Evolutionary conservation across 2,797 vertebrate species (phyloP).

Genomic region (Gambelia wislizenii): DNA sequence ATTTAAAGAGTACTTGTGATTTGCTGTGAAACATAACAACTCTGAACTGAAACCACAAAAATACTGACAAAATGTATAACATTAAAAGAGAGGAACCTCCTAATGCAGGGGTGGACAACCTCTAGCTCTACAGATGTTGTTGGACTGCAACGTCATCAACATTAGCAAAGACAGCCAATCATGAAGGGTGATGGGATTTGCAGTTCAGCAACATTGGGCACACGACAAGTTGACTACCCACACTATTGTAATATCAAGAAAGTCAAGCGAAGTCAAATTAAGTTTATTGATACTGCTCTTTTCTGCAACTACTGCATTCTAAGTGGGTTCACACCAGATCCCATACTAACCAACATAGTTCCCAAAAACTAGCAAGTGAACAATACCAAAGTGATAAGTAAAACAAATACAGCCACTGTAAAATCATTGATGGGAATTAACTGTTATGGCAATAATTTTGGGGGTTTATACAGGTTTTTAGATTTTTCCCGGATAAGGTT

Average conservation of each 20-base stretch:
- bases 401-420: not conserved
- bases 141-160: not conserved
- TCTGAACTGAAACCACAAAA: not conserved
- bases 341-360: not conserved
- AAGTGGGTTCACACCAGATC: not conserved
- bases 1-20: not conserved
- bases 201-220: no score
- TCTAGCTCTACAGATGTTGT: not conserved
- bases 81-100: no score
- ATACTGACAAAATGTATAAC: not conserved
- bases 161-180: no score
- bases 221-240: no score
- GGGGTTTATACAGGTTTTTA: not conserved
- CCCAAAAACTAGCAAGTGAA: no score
- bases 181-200: no score
- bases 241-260: not conserved
- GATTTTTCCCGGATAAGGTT: not conserved
- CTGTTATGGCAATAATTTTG: not conserved
- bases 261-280: not conserved
- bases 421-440: not conserved
- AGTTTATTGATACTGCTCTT: not conserved
- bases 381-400: not conserved
- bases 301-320: not conserved
- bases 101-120: not conserved
- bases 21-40: no score